A percentile compares a stretch with the other conserved stretches of the same genome.
These are phyloP conservation scores for Stenotaenia linearis DNA, from an alignment of 2,888 invertebrate species.

Conservation along the genomic window DNA sequence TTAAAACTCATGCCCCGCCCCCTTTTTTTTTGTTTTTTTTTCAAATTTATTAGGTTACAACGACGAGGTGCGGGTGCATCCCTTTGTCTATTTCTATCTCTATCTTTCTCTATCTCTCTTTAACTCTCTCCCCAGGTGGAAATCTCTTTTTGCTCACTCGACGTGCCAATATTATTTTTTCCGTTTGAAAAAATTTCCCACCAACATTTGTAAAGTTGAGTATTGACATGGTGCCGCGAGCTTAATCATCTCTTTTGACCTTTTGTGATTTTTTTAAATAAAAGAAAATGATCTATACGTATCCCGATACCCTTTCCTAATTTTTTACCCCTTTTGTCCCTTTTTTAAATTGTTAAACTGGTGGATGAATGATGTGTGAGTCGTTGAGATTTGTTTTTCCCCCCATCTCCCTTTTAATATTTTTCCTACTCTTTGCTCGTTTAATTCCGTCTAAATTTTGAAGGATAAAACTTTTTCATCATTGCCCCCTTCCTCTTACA, in stretches of 20 bases:
- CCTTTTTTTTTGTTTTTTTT: background rate
- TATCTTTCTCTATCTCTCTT: constrained; percentile 26
- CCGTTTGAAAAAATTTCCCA: background rate
- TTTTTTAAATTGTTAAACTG: background rate
- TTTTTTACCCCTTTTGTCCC: background rate
- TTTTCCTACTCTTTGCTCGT: background rate
- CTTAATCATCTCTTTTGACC: constrained; percentile 8
- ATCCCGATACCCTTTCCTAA: no score
- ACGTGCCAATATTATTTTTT: constrained; percentile 26
- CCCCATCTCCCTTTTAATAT: background rate
- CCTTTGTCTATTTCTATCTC: constrained; percentile 21
- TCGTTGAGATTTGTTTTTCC: background rate
- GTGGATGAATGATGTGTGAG: constrained; percentile 26
- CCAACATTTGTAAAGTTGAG: constrained; percentile 21
- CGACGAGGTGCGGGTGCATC: constrained; percentile 1
- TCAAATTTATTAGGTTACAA: background rate
- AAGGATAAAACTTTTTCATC: background rate
- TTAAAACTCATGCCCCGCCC: background rate
- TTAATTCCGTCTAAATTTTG: background rate
- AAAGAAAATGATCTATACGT: no score
- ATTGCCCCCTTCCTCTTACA: background rate
- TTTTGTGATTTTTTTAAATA: background rate
- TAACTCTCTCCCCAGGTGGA: constrained; percentile 8
- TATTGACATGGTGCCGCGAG: constrained; percentile 18
- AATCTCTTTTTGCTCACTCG: constrained; percentile 27